Evolutionary conservation across 2,888 invertebrate genomes (phyloP), one percentile per base, ranked within the genome.

Genomic region (Cerceris rybyensis): DNA sequence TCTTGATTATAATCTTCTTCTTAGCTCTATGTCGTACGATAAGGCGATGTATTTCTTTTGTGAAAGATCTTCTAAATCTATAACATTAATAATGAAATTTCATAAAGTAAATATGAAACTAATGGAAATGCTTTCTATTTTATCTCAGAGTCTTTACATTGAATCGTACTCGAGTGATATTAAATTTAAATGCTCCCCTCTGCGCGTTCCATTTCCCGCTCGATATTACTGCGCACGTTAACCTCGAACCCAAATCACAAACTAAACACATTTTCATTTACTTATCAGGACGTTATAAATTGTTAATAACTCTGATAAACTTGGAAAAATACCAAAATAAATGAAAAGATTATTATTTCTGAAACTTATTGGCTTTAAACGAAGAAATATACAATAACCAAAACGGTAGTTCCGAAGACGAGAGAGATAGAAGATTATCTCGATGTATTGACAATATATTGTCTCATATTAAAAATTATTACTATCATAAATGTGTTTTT

Each of bases 141-240:
- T 4, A 28, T 1, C 4, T 28, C 28, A 28, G 28, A 2, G 28
- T 28, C 28, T 28, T 28, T 4, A 46, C 46, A 46, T 46, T 13
- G 46, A 46, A 46, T 2, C 8, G 13, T 46, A 54, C 7, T 54
- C 7, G 9, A 7, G 7, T 39, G 9, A 9, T 49, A 17, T 65
- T 2, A 14, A n/a, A 46, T 68, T 73, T 16, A 50, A 68, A 58
- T 54, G 46, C 28, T 0, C 11, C 4, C 8, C 7, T 65, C 46
- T 39, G 13, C 13, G 7, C 7, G 55, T 78, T 28, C 17, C 60
- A 57, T 54, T 74, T 82, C 58, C 46, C 82, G 74, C 70, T 46
- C 7, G 11, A 52, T 57, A 55, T n/a, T n/a, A 14, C 9, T 16
- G 55, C 61, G 17, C 55, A 52, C 43, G 39, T n/a, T 65, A 41